Evolutionary conservation across 2,797 vertebrate species (phyloP), one percentile per base, ranked within the genome.

Genomic region (Microctenopoma stevenorrisi): DNA sequence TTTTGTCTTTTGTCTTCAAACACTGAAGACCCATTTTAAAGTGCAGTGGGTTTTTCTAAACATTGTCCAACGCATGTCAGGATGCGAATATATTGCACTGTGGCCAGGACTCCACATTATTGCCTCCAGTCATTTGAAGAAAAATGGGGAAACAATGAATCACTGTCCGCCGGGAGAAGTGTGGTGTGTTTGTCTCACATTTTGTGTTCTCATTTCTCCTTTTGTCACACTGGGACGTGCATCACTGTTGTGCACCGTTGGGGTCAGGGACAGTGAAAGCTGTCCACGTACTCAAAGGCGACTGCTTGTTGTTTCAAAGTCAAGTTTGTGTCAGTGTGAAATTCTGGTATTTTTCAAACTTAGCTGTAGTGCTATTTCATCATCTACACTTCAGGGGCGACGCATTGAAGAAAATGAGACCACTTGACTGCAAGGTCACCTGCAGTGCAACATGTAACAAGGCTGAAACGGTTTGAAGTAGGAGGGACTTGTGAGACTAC

Each of bases 401-500:
- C 58, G 50, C 68, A 55, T 59, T 54, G 65, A 61, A 81, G 51
- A 57, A 67, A 72, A 74, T 59, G 16, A 73, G 66, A 51, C 38
- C 38, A 46, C 53, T 80, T 51, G 65, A 61, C 49, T 52, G 58
- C 5, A 8, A 71, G 73, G 76, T 84, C 70, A 55, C 53, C 62
- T 66, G 62, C 49, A 73, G 70, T 71, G 74, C 51, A 7, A 64
- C 22, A 4, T 61, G 33, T 33, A 57, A 65, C 52, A n/a, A 56
- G 53, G 50, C 52, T 58, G 60, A 72, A 67, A 66, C 46, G 72
- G 30, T 37, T 8, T 61, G 53, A 57, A 58, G 64, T 18, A 16
- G 67, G 47, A 70, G 50, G 15, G 25, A 30, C 56, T 52, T 51
- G 44, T 47, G 61, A 59, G 42, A 46, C 51, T 16, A 55, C n/a